These are phyloP conservation scores for Stichopus chloronotus DNA, from an alignment of 35 echinoderm and acorn worm species.

Conservation along the genomic window DNA sequence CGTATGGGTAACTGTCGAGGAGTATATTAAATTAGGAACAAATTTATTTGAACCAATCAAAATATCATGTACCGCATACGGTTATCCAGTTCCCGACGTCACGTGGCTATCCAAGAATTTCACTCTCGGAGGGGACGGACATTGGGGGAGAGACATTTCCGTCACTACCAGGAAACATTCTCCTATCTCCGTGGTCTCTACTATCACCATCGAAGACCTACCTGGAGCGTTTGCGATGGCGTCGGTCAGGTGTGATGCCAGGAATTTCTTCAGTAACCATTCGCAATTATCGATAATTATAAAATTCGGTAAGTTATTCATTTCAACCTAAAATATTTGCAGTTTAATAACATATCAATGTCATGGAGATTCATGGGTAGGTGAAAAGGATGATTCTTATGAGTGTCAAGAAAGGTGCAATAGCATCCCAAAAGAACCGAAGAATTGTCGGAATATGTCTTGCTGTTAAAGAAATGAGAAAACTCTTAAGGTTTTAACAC, in stretches of 20 bases:
- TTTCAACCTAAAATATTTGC: neutral
- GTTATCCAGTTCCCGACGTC: slow-evolving; percentile 15
- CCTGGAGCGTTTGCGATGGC: slow-evolving; percentile 38
- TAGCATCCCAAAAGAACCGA: too few relatives aligned
- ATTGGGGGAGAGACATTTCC: slow-evolving; percentile 6
- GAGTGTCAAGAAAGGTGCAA: too few relatives aligned
- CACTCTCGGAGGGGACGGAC: slow-evolving; percentile 21
- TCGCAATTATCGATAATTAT: slow-evolving; percentile 34
- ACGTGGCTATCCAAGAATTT: slow-evolving; percentile 37
- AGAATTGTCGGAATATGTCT: too few relatives aligned
- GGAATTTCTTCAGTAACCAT: slow-evolving; percentile 18
- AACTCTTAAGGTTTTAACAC: too few relatives aligned
- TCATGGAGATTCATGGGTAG: too few relatives aligned
- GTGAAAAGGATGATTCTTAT: too few relatives aligned
- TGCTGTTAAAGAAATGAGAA: too few relatives aligned
- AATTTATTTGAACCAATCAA: slow-evolving; percentile 18
- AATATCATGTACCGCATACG: slow-evolving; percentile 19
- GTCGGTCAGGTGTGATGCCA: slow-evolving; percentile 36
- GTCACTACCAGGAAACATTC: neutral
- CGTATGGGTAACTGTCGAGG: neutral
- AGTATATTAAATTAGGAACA: slow-evolving; percentile 24
- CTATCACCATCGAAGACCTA: neutral
- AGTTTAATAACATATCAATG: neutral
- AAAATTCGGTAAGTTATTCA: slow-evolving; percentile 41
- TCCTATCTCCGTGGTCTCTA: slow-evolving; percentile 13